These are phyloP conservation scores for Oreocharis arfaki DNA, from an alignment of 2,113 vertebrate species.

Conservation along the genomic window DNA sequence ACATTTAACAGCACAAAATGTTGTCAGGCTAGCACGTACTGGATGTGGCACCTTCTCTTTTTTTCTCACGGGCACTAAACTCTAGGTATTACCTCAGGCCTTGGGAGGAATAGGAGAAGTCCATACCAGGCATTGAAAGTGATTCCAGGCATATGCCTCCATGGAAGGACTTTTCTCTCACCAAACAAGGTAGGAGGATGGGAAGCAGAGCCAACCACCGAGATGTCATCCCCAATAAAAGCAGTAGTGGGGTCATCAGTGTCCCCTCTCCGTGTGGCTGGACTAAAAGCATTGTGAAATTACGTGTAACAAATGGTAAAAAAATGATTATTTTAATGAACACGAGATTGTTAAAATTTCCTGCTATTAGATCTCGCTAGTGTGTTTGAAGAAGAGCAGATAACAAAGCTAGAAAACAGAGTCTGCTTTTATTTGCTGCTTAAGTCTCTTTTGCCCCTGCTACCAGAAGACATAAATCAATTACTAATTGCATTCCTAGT, in stretches of 20 bases:
- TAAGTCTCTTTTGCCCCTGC: neutral
- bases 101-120: neutral
- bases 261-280: neutral
- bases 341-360: neutral
- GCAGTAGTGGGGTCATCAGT: neutral
- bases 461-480: conserved; percentile 24
- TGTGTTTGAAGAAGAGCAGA: neutral
- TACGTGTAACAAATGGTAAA: neutral
- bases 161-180: neutral
- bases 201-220: neutral
- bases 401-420: neutral
- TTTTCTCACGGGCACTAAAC: neutral
- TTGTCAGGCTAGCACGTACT: fast-evolving
- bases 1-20: neutral
- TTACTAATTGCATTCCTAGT: neutral
- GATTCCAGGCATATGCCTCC: neutral
- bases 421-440: conserved; percentile 4
- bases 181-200: neutral
- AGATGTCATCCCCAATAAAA: neutral
- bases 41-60: neutral
- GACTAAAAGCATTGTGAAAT: neutral
- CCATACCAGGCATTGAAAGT: neutral
- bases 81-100: neutral
- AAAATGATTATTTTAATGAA: neutral
- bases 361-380: neutral